Base-by-base conservation (phyloP, 2,797 vertebrate species). In the Geotria australis region DNA sequence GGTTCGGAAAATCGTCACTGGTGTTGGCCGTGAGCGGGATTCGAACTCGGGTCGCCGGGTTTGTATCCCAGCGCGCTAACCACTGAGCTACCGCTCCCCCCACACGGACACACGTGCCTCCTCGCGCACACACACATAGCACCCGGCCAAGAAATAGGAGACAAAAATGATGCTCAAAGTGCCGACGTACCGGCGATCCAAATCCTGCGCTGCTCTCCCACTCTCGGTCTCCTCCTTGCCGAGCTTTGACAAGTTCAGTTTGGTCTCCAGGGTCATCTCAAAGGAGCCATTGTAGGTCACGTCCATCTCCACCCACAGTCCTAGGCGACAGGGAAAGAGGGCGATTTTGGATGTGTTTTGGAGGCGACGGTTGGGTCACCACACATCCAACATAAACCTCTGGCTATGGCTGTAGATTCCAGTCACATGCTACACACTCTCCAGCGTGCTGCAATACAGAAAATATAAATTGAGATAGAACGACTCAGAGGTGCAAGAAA, bases 191-290 rank as follows among this genome's bases (percentile, higher is more conserved):
- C 24, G 24, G 24, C 24, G 24, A 38, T 6, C 24, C 24, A 38
- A 38, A 46, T 79, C 73, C 10, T 59, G 49, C 0, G 60, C 47
- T 1, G 56, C 68, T 55, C 73, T 2, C 0, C 65, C 57, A 46
- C 79, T 77, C 58, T 74, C 70, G 6, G 63, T 58, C 10, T 61
- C 68, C 12, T 88, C 81, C 65, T 83, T 88, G 3, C 81, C 79
- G 63, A 86, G 70, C 61, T 78, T 88, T 64, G 76, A 75, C 67
- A 88, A 68, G 66, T 86, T 84, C 70, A 84, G 80, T 69, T 85
- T 88, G 0, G 81, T 86, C 69, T 86, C 78, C 4, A 86, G 73
- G 0, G 78, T 88, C 78, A 86, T 83, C 74, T 86, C 81, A 62
- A 86, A 69, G 1, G 71, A 71, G 24, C 81, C 81, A 0, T 70